These are phyloP conservation scores for Megaleporinus macrocephalus DNA, from an alignment of 2,113 vertebrate species.

Conservation along the genomic window DNA sequence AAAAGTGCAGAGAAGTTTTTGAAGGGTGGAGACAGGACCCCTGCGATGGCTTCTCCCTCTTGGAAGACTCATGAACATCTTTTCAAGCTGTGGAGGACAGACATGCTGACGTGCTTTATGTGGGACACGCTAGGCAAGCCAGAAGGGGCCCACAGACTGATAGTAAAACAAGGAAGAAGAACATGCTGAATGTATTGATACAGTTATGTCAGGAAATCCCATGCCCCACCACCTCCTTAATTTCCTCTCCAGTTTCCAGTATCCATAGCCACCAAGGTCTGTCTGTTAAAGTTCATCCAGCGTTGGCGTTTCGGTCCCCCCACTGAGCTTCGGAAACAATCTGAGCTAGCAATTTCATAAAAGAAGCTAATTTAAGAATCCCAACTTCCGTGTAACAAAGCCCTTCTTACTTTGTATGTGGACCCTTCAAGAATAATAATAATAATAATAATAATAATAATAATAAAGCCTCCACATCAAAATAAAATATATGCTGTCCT, in stretches of 20 bases:
- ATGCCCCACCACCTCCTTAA: slow-evolving; percentile 58
- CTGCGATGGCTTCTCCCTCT: slow-evolving; percentile 34
- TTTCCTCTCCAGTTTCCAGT: slow-evolving; percentile 57
- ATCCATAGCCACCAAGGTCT: slow-evolving; percentile 44
- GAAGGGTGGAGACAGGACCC: slow-evolving; percentile 22
- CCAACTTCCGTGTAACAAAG: too few species aligned
- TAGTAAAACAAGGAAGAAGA: slow-evolving; percentile 66
- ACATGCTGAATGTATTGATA: slow-evolving; percentile 74
- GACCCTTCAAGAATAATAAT: too few species aligned
- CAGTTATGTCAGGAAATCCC: slow-evolving; percentile 74
- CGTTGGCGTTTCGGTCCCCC: not conserved
- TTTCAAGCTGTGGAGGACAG: slow-evolving; percentile 67
- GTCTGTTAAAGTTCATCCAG: slow-evolving; percentile 28
- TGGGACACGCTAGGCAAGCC: slow-evolving; percentile 50
- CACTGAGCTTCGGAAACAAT: not conserved
- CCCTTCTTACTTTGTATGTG: too few species aligned
- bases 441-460: too few species aligned
- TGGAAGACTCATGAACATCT: slow-evolving; percentile 62
- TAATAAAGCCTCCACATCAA: too few species aligned
- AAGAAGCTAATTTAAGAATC: not conserved
- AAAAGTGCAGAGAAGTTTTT: slow-evolving; percentile 19
- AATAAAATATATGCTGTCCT: too few species aligned
- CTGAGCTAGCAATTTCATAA: not conserved
- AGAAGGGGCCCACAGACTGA: slow-evolving; percentile 61
- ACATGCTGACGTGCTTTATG: slow-evolving; percentile 75